Base-by-base conservation (phyloP, 2,113 vertebrate genomes). In the Odontesthes bonariensis region DNA sequence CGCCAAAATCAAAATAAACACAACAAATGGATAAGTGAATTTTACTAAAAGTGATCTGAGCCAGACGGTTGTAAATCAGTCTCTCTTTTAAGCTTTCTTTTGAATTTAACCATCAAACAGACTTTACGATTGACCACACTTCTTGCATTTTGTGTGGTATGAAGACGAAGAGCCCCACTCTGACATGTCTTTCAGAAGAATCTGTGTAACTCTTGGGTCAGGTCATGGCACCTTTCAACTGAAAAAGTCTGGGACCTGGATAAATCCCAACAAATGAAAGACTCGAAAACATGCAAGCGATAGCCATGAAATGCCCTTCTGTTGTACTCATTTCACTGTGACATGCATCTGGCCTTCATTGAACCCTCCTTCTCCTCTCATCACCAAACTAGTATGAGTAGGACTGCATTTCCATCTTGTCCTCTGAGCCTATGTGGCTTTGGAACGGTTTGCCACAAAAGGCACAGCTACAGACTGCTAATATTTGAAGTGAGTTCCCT, bases 401-500 rank as follows among this genome's bases (percentile, higher is more conserved):
- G 33, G 22, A 67, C 66, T 72, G 80, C 44, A 56, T 77, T 78
- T 65, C 56, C 40, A 42, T 61, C 76, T 78, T 51, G 60, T 77
- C 69, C 61, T 77, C 56, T 67, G 70, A 53, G 57, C 44, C 71
- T 64, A 35, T n/a, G 32, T 58, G 79, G 76, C 78, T 88, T 84
- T 80, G n/a, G 40, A 83, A 66, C 23, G 38, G 14, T 81, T 78
- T 82, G 62, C 74, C 61, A 81, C 63, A 85, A 86, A 83, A 83
- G 76, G 20, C 51, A 66, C 57, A 35, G 74, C 84, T 81, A 74
- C 76, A 83, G 89, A 84, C 80, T 88, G 31, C 71, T 89, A 87
- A 86, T 90, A 89, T 88, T 76, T 88, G 85, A 80, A 75, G 55
- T 8, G 73, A 79, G 75, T 74, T 83, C 73, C 75, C 69, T 84